Base-by-base conservation (phyloP, 2,888 invertebrate genomes). In the Hymenopus coronatus region DNA sequence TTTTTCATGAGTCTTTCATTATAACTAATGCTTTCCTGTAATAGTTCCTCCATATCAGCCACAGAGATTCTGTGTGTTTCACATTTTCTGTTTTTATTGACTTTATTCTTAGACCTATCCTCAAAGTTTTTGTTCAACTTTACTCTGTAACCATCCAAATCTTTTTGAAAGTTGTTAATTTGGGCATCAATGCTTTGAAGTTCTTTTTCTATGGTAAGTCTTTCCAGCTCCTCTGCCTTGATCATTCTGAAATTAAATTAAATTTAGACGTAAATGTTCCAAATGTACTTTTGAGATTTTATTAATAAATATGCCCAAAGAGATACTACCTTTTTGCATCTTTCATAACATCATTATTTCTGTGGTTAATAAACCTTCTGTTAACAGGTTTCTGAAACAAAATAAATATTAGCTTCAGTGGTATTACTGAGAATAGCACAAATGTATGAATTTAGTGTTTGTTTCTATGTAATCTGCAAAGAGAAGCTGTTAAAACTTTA, bases 241-340 rank as follows among this genome's bases (percentile, higher is more conserved):
- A 89, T 84, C n/a, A 89, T 15, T 84, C 89, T 89, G 88, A 81
- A 89, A 84, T 46, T 15, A 83, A 82, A 28, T n/a, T 40, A 88
- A 88, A 83, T 40, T 40, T 70, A 25, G 33, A 85, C 4, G 25
- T 40, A 40, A 85, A 25, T 0, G 9, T 15, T 33, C 14, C 15
- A 33, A 27, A 85, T n/a, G 12, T 14, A n/a, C 15, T 25, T 33
- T 85, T 33, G 15, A 85, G 33, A 27, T 20, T 15, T 87, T 12
- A 28, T 8, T 81, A 70, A 87, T 28, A 82, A 81, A 54, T 28
- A 87, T 40, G n/a, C n/a, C n/a, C 28, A 87, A 28, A 82, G 28
- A 87, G 0, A 70, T 81, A 14, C 14, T 82, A 88, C 88, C 88
- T 84, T 40, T 88, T 88, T 6, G 82, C 88, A 85, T 88, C 82